Percentiles rank a stretch among this genome's conserved stretches.
Evolutionary conservation across 1,140 invertebrate species (phyloP).

Genomic region (Popillia japonica): DNA sequence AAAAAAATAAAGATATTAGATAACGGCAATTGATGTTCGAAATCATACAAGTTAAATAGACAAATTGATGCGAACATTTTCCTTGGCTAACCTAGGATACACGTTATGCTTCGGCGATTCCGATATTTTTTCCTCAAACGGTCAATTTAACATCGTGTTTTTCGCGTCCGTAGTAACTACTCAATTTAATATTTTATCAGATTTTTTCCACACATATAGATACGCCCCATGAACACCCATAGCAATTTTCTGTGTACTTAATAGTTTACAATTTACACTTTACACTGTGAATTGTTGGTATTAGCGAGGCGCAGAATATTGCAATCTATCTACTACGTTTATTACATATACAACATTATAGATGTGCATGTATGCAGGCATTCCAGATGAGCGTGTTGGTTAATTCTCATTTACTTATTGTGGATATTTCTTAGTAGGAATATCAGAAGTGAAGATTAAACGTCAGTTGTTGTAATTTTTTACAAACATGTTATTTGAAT

Average conservation of each 20-base stretch:
- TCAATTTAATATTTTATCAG: not conserved
- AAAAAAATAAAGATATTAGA: too few relatives aligned
- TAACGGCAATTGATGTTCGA: too few relatives aligned
- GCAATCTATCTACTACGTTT: too few relatives aligned
- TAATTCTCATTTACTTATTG: too few relatives aligned
- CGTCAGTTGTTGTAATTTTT: too few relatives aligned
- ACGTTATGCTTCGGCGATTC: not conserved
- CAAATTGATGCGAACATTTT: not conserved
- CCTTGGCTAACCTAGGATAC: not conserved
- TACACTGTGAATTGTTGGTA: not conserved
- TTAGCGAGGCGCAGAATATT: too few relatives aligned
- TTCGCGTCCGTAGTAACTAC: not conserved
- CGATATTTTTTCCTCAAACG: not conserved
- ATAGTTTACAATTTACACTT: not conserved
- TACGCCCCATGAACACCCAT: not conserved
- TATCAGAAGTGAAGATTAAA: too few relatives aligned
- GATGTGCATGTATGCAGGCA: too few relatives aligned
- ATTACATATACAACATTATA: too few relatives aligned
- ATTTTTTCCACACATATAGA: slow-evolving; percentile 1
- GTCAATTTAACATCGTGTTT: slow-evolving; percentile 5
- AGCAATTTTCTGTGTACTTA: not conserved
- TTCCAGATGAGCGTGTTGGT: too few relatives aligned
- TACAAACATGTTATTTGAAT: too few relatives aligned
- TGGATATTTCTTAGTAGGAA: too few relatives aligned
- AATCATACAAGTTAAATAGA: not conserved